Evolutionary conservation across 2,797 vertebrate species (phyloP).

Genomic region (Epinephelus awoara): DNA sequence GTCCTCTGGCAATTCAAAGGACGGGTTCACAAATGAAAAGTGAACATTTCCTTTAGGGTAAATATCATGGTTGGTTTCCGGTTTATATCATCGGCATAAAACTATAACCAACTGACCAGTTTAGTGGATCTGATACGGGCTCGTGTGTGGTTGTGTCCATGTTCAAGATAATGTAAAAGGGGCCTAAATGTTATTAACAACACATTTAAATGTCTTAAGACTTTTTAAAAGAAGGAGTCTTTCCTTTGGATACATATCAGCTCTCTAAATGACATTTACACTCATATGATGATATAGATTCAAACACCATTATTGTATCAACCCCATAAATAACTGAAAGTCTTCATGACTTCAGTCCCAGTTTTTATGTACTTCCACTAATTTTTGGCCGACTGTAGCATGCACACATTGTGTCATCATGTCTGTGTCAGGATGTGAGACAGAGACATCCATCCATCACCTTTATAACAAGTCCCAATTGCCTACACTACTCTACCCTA

Average conservation of each 20-base stretch:
- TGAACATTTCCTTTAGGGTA: neutral
- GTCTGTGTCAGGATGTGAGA: conserved; percentile 29
- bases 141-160: conserved; percentile 32
- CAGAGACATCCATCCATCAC: conserved; percentile 33
- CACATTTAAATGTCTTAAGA: conserved; percentile 7
- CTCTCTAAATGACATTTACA: conserved; percentile 15
- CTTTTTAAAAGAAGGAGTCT: conserved; percentile 1
- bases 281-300: conserved; percentile 9
- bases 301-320: neutral
- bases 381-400: conserved; percentile 43
- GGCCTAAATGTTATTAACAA: conserved; percentile 6
- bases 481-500: conserved; percentile 75
- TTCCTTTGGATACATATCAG: conserved; percentile 41
- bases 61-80: conserved; percentile 3
- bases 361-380: conserved; percentile 14
- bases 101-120: conserved; percentile 27
- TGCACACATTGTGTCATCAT: conserved; percentile 11
- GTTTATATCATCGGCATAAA: neutral
- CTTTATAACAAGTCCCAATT: conserved; percentile 62
- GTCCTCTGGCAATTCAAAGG: conserved; percentile 62
- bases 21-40: neutral
- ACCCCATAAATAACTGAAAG: conserved; percentile 12
- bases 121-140: conserved; percentile 46
- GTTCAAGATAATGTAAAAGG: conserved; percentile 15
- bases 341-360: neutral